phyloP scores from a whole-genome alignment of 2,888 invertebrate species.

The Tiphia femorata region DNA sequence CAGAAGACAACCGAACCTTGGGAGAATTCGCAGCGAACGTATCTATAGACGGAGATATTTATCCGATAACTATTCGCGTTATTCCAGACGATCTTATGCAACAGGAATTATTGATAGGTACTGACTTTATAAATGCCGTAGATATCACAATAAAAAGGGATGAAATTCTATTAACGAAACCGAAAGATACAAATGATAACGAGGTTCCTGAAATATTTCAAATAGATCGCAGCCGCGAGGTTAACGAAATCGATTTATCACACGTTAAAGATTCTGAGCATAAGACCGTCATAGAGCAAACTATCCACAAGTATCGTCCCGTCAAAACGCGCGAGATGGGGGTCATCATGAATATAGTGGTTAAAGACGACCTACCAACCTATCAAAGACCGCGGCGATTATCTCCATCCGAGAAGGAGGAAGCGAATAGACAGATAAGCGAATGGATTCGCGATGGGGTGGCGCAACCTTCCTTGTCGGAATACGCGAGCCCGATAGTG shows the following conservation, averaged over 20 bases:
- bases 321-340: neutral
- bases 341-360: neutral
- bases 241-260: no score
- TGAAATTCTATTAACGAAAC: no score
- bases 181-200: no score
- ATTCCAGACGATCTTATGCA: conserved; percentile 15
- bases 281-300: neutral
- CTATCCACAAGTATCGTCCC: neutral
- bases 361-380: conserved; percentile 27
- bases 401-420: conserved; percentile 9
- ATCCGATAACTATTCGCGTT: conserved; percentile 19
- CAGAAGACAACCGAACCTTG: conserved; percentile 2
- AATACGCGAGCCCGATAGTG: conserved; percentile 14
- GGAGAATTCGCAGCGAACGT: neutral
- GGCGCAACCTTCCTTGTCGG: conserved; percentile 15
- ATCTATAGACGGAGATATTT: conserved; percentile 15
- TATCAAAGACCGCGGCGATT: conserved; percentile 23
- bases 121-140: conserved; percentile 16
- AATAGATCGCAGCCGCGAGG: no score
- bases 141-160: no score
- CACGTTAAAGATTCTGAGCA: neutral
- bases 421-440: conserved; percentile 17
- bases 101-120: conserved; percentile 19
- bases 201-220: no score
- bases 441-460: conserved; percentile 24